Conservation (phyloP, 2,113 vertebrate species). For the Engraulis encrasicolus region DNA sequence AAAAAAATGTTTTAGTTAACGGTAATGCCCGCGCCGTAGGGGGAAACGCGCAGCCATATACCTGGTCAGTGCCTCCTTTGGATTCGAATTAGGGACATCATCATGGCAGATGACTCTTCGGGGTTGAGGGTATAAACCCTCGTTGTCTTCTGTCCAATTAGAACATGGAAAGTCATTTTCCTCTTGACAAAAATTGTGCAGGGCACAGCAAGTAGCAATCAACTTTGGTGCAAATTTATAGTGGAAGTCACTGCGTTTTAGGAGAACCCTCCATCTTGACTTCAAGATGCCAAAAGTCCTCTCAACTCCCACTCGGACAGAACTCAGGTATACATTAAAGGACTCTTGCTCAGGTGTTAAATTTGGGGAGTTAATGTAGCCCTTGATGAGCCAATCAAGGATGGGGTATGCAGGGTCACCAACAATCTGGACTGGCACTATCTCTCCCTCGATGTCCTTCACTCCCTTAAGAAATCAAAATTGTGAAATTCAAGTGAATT, state of each 20-base stretch:
- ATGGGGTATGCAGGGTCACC: conserved; percentile 36
- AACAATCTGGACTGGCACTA: conserved; percentile 21
- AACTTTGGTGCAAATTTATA: conserved; percentile 19
- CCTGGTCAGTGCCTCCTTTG: too few relatives aligned
- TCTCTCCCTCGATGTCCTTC: conserved; percentile 20
- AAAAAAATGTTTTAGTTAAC: too few relatives aligned
- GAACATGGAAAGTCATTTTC: too few relatives aligned
- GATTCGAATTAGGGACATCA: too few relatives aligned
- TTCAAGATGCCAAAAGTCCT: conserved; percentile 26
- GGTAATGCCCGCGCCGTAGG: too few relatives aligned
- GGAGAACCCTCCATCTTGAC: conserved; percentile 29
- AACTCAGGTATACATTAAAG: conserved; percentile 40
- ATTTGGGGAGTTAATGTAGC: conserved; percentile 4
- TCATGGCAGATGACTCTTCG: too few relatives aligned
- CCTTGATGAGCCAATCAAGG: conserved; percentile 37
- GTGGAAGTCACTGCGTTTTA: conserved; percentile 36
- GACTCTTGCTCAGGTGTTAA: conserved; percentile 27
- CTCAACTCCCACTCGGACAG: conserved; percentile 4
- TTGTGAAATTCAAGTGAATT: too few relatives aligned
- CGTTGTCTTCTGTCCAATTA: too few relatives aligned
- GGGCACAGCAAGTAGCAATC: conserved; percentile 29
- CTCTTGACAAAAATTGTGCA: conserved; percentile 41
- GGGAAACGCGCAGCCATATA: too few relatives aligned
- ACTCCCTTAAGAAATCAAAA: conserved; percentile 6
- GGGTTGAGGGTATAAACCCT: too few relatives aligned